Conservation (phyloP, 2,797 vertebrate genomes). For the Cryptoblepharus egeriae region DNA sequence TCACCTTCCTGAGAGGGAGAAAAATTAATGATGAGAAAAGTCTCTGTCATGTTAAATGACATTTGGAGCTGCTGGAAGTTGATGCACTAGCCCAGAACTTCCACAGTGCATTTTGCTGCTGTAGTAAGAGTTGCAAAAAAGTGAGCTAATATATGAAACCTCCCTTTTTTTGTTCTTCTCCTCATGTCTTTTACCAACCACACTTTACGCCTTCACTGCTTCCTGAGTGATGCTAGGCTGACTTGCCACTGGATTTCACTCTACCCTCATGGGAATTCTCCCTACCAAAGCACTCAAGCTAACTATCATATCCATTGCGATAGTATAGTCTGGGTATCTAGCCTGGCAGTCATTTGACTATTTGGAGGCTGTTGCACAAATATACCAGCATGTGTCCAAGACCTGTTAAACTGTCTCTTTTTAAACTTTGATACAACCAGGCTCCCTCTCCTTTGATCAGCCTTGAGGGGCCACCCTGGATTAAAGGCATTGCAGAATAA, state of each 20-base stretch:
- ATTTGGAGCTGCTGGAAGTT: conserved; percentile 63
- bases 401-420: conserved; percentile 36
- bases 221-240: conserved; percentile 56
- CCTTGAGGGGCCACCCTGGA: not conserved
- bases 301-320: conserved; percentile 44
- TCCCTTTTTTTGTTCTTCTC: conserved; percentile 34
- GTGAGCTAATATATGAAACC: conserved; percentile 44
- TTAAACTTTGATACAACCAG: conserved; percentile 42
- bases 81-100: conserved; percentile 60
- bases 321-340: conserved; percentile 51
- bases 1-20: not conserved
- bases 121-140: conserved; percentile 59
- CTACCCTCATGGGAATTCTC: conserved; percentile 35
- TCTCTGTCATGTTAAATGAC: conserved; percentile 62
- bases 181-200: conserved; percentile 29
- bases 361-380: conserved; percentile 59
- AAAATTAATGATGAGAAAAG: not conserved
- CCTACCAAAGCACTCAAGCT: conserved; percentile 25
- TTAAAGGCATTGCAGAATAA: conserved; percentile 33
- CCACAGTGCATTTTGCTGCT: conserved; percentile 63
- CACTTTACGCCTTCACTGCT: not conserved
- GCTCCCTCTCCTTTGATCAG: conserved; percentile 32
- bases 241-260: conserved; percentile 51
- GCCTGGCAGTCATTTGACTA: conserved; percentile 57
- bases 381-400: conserved; percentile 43